Percentiles rank a stretch among this genome's conserved stretches.
These are phyloP conservation scores for Sebastes minor DNA, from an alignment of 2,797 vertebrate genomes.

Conservation along the genomic window DNA sequence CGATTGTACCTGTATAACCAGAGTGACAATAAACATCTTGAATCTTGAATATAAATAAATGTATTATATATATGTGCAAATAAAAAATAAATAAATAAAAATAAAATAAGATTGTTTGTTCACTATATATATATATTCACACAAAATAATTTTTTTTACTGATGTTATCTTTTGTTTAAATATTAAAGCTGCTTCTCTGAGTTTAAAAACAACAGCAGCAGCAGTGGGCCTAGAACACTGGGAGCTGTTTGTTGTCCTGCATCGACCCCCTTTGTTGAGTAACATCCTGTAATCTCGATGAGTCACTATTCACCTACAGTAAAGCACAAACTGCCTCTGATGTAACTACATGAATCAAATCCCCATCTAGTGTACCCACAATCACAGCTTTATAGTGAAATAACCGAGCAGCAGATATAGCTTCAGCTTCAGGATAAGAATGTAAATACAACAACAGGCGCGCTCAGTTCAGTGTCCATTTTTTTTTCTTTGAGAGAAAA, in stretches of 20 bases:
- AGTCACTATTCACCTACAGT: conserved; percentile 71
- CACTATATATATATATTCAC: background rate
- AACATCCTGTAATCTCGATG: conserved; percentile 81
- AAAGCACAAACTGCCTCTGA: conserved; percentile 33
- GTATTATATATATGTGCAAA: too few species aligned
- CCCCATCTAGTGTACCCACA: too few species aligned
- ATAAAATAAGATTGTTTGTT: background rate
- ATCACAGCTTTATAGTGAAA: background rate
- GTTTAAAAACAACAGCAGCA: conserved; percentile 7
- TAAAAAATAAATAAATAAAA: too few species aligned
- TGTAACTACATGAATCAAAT: background rate
- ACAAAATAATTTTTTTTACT: background rate
- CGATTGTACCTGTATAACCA: rapidly evolving
- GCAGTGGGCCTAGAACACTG: conserved; percentile 51
- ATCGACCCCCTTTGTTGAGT: conserved; percentile 79
- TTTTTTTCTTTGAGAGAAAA: conserved; percentile 54
- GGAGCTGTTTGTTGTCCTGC: conserved; percentile 75
- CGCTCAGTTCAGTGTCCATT: conserved; percentile 69
- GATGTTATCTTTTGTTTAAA: background rate
- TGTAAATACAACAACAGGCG: conserved; percentile 72
- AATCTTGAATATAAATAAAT: too few species aligned
- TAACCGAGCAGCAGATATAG: conserved; percentile 7
- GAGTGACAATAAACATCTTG: too few species aligned
- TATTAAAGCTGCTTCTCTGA: background rate
- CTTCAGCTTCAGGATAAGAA: background rate